Evolutionary conservation across 2,797 vertebrate species (phyloP), one percentile per base, ranked within the genome.

Genomic region (Sebastes steindachneri): DNA sequence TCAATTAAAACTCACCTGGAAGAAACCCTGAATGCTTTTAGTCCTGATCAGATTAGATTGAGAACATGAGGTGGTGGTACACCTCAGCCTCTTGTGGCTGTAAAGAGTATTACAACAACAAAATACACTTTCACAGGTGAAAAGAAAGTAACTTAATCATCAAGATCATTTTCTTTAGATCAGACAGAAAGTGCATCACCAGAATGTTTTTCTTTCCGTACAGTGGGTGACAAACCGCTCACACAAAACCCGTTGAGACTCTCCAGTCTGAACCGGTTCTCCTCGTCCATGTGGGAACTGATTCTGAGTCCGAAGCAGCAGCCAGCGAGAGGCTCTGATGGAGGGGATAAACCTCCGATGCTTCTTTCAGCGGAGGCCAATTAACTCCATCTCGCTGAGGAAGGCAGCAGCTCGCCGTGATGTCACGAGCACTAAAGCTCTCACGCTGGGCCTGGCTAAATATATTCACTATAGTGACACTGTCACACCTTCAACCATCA

Each of bases 341-440:
- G 23, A 75, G 58, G 73, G 37, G 55, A 75, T 33, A 29, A 60
- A 71, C 76, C 83, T 89, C 79, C 75, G 64, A 81, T 82, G 62
- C 41, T 68, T 75, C 48, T 68, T 75, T 87, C 37, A 63, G 54
- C 69, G 63, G 33, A 29, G 64, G 74, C 75, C 85, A 81, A 79
- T 90, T 85, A 88, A 73, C 79, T 88, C 79, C 64, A 89, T 91
- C 79, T 79, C 23, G 12, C 75, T 57, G 64, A 82, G 81, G 82
- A 19, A 90, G 84, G 86, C 84, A 70, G 79, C 75, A 23, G 80
- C 77, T 78, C 35, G 65, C 68, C 82, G 83, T 85, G 79, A 84
- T 86, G 89, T 88, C 86, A 86, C 83, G 85, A 80, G 82, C 45
- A 41, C 82, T 90, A 60, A 86, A 84, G 37, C 15, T 26, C 65